These are phyloP conservation scores for Apotomis turbidana DNA, from an alignment of 2,888 invertebrate species.

Conservation along the genomic window DNA sequence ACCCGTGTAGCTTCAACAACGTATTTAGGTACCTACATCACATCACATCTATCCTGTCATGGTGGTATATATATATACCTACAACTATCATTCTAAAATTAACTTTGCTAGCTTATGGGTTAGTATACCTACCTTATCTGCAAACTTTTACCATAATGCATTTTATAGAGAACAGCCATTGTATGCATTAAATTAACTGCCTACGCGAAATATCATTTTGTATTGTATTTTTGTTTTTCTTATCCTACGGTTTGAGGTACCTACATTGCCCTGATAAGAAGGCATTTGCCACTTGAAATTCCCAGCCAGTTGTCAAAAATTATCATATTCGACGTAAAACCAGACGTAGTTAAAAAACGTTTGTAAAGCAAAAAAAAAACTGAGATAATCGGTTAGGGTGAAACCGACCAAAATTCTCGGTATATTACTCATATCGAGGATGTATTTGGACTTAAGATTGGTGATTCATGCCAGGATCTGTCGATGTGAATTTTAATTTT, in stretches of 20 bases:
- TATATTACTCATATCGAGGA: conserved; percentile 29
- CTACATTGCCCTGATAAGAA: conserved; percentile 15
- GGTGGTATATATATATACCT: background rate
- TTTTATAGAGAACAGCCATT: too few species aligned
- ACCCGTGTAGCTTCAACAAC: conserved; percentile 25
- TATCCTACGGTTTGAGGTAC: background rate
- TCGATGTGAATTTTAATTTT: conserved; percentile 1
- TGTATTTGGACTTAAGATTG: conserved; percentile 20
- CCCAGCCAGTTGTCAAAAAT: conserved; percentile 19
- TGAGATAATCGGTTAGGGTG: conserved; percentile 14
- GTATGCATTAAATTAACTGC: too few species aligned
- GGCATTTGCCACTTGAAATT: conserved; percentile 11
- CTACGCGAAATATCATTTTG: conserved; percentile 8
- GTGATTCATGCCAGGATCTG: conserved; percentile 31
- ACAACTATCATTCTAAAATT: too few species aligned
- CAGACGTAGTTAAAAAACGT: conserved; percentile 11
- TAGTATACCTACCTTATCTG: too few species aligned
- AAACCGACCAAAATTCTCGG: conserved; percentile 34
- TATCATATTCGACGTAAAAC: conserved; percentile 22
- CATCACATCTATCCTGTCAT: background rate
- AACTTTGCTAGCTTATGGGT: too few species aligned
- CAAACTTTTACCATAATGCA: too few species aligned
- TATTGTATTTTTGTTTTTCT: conserved; percentile 1
- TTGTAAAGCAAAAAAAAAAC: conserved; percentile 28
- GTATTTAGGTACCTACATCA: background rate